phyloP scores from a whole-genome alignment of 2,888 invertebrate species.

The Teleogryllus oceanicus region DNA sequence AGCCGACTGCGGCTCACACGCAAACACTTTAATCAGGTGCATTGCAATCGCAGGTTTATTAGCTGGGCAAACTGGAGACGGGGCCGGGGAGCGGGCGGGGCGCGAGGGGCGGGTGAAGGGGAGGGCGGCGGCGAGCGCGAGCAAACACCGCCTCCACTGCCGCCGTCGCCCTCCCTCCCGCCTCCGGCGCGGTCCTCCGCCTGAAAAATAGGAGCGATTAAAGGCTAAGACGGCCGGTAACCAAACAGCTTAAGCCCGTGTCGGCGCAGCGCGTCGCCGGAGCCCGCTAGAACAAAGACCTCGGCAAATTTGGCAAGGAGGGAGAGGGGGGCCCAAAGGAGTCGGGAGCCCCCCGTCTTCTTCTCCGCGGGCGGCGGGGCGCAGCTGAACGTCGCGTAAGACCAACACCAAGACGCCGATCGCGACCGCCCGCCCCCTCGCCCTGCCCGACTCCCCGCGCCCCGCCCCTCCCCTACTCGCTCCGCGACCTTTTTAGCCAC shows the following conservation, averaged over 20 bases:
- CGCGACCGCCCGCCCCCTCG: background rate
- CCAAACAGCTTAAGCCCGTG: constrained; percentile 31
- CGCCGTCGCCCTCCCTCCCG: background rate
- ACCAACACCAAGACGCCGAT: constrained; percentile 1
- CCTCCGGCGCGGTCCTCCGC: background rate
- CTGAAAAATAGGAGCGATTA: constrained; percentile 32
- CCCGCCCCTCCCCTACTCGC: background rate
- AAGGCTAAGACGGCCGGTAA: constrained; percentile 31
- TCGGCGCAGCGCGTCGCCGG: constrained; percentile 12
- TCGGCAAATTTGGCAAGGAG: constrained; percentile 7
- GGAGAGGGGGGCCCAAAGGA: background rate
- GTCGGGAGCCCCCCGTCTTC: background rate
- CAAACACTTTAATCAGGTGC: constrained; percentile 29
- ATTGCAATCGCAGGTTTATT: constrained; percentile 35
- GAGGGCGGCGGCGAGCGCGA: background rate
- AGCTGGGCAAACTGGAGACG: constrained; percentile 29
- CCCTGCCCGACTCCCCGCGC: background rate
- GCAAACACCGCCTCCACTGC: background rate
- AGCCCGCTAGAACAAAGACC: constrained; percentile 8
- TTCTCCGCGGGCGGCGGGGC: background rate
- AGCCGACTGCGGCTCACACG: constrained; percentile 12
- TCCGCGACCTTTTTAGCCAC: background rate
- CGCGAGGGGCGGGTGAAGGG: background rate
- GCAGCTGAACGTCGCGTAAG: constrained; percentile 18
- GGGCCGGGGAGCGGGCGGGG: background rate